Evolutionary conservation across 2,888 invertebrate genomes (phyloP), one percentile per base, ranked within the genome.

Genomic region (Pelosia muscerda): DNA sequence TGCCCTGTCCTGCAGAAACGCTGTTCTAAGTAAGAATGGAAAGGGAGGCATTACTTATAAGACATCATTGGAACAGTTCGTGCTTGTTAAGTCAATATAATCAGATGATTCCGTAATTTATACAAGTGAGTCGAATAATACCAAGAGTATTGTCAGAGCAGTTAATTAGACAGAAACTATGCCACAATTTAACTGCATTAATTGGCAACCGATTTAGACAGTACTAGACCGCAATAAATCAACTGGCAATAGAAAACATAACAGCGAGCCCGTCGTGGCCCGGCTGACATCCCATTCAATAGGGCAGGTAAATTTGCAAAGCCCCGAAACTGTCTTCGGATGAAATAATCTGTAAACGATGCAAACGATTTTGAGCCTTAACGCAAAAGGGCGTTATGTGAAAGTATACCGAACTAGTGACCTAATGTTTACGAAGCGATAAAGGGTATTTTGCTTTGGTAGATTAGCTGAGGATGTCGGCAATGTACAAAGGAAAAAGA

Each of bases 261-360:
- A 75, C 74, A 69, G 66, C 68, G 54, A 61, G 76, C 79, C 75
- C 79, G 77, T 81, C 79, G 71, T 74, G 72, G 77, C 68, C 77
- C 76, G 79, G 81, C 83, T 81, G 82, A 86, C 83, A 84, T 85
- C 84, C 84, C 81, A 85, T 85, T 82, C 81, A 79, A 75, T 74
- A 71, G 78, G 83, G 87, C 92, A 91, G 92, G 92, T 92, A 92
- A 89, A 88, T 89, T 90, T 86, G 89, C 89, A 86, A 88, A 86
- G 85, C 86, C 81, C 87, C 81, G 75, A 57, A 86, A 84, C 83
- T 84, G 80, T 84, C 82, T 82, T 81, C 77, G 79, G 76, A 78
- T 77, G 82, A 84, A 77, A 81, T 79, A 81, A 81, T 76, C 74
- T 31, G 63, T 79, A 84, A 84, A 84, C 81, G 74, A 64, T 81